Percentiles rank a stretch among this genome's conserved stretches.
Conservation (phyloP, 2,888 invertebrate genomes). For the Ophion obscuratus region DNA sequence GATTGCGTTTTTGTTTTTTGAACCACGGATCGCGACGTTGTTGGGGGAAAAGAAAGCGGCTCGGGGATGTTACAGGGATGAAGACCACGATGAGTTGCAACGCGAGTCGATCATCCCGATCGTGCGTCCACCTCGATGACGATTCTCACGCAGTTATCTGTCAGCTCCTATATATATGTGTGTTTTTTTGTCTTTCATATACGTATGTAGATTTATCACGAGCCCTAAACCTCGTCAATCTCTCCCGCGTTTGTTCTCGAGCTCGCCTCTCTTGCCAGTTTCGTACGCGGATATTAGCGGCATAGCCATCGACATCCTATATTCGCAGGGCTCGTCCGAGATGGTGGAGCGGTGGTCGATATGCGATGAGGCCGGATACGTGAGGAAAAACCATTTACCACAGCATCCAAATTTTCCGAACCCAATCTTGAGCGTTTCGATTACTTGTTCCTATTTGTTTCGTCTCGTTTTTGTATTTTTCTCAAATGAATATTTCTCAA, state of each 20-base stretch:
- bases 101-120: slow-evolving; percentile 21
- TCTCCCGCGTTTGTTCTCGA: slow-evolving; percentile 24
- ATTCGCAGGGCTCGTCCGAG: slow-evolving; percentile 43
- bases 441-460: background rate
- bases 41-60: background rate
- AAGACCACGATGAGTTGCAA: slow-evolving; percentile 4
- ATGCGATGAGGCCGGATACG: slow-evolving; percentile 75
- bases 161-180: background rate
- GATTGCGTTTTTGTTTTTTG: background rate
- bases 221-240: slow-evolving; percentile 17
- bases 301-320: slow-evolving; percentile 41
- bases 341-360: slow-evolving; percentile 71
- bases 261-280: slow-evolving; percentile 17
- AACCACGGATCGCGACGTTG: background rate
- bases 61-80: slow-evolving; percentile 7
- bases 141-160: slow-evolving; percentile 2
- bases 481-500: no score
- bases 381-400: slow-evolving; percentile 63
- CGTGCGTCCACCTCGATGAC: background rate
- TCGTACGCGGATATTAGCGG: slow-evolving; percentile 40
- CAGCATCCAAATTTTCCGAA: slow-evolving; percentile 31
- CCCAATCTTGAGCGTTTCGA: slow-evolving; percentile 16
- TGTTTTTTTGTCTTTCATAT: background rate
- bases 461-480: background rate
- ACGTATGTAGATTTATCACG: background rate